Evolutionary conservation across 1,140 invertebrate species (phyloP).

Genomic region (Ceratina australensis): DNA sequence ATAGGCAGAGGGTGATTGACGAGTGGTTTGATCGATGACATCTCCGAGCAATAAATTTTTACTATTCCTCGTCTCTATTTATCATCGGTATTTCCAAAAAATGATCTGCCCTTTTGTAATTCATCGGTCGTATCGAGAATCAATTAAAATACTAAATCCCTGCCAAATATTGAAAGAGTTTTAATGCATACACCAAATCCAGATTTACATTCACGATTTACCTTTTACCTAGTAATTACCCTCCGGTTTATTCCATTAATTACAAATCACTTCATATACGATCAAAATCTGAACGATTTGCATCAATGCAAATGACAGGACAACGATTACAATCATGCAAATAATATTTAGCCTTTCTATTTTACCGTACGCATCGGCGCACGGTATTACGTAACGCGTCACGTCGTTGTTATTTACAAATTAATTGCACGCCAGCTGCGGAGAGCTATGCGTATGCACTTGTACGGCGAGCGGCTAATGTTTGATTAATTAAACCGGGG

Average conservation of each 20-base stretch:
- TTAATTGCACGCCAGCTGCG: constrained; percentile 14
- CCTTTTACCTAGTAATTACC: neutral
- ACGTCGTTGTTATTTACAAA: neutral
- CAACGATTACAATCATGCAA: constrained; percentile 14
- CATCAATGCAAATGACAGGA: neutral
- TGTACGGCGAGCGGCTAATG: neutral
- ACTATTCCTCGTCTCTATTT: neutral
- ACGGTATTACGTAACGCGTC: too few species aligned
- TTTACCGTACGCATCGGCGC: too few species aligned
- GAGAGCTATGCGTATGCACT: neutral
- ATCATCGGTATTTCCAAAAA: too few species aligned
- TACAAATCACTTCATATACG: neutral
- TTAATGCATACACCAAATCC: too few species aligned
- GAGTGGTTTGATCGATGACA: too few species aligned
- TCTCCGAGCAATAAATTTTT: neutral
- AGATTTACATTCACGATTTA: neutral
- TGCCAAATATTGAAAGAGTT: too few species aligned
- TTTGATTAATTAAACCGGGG: constrained; percentile 15
- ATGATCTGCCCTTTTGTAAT: too few species aligned
- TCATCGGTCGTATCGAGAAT: too few species aligned
- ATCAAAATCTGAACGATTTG: neutral
- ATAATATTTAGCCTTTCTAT: neutral
- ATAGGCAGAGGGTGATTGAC: too few species aligned
- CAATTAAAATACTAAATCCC: too few species aligned
- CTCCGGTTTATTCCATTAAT: neutral